phyloP scores from a whole-genome alignment of 2,113 vertebrate genomes.

The Epinephelus fuscoguttatus region DNA sequence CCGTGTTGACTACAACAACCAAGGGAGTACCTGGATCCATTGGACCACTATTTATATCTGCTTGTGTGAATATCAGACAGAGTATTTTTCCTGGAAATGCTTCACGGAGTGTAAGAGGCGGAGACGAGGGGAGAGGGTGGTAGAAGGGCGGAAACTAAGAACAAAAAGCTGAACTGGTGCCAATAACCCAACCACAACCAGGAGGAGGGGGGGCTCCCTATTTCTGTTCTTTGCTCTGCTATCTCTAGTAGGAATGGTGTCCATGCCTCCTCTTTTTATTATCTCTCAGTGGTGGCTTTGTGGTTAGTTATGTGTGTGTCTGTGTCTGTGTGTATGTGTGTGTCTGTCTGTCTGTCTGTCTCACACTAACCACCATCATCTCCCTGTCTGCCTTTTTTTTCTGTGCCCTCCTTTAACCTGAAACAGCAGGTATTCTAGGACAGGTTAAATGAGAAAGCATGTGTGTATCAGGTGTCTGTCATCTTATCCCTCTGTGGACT shows the following conservation, averaged over 20 bases:
- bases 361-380: constrained; percentile 28
- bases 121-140: constrained; percentile 56
- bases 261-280: constrained; percentile 56
- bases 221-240: constrained; percentile 22
- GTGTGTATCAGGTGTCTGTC: constrained; percentile 75
- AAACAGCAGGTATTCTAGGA: constrained; percentile 79
- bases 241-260: constrained; percentile 51
- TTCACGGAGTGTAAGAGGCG: constrained; percentile 43
- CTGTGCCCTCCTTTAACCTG: constrained; percentile 71
- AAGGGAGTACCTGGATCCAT: constrained; percentile 18
- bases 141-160: constrained; percentile 69
- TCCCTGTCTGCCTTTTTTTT: constrained; percentile 35
- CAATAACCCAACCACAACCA: constrained; percentile 70
- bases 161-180: constrained; percentile 80
- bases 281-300: constrained; percentile 65
- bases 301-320: constrained; percentile 30
- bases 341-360: constrained; percentile 9
- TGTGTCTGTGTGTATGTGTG: constrained; percentile 19
- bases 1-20: constrained; percentile 27
- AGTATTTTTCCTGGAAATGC: constrained; percentile 61
- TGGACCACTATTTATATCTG: constrained; percentile 50
- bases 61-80: constrained; percentile 55
- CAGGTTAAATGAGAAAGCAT: constrained; percentile 80
- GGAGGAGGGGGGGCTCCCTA: constrained; percentile 26
- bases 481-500: constrained; percentile 70